A percentile compares a stretch with the other conserved stretches of the same genome.
Conservation (phyloP, 2,113 vertebrate genomes). For the Cyprinodon tularosa region DNA sequence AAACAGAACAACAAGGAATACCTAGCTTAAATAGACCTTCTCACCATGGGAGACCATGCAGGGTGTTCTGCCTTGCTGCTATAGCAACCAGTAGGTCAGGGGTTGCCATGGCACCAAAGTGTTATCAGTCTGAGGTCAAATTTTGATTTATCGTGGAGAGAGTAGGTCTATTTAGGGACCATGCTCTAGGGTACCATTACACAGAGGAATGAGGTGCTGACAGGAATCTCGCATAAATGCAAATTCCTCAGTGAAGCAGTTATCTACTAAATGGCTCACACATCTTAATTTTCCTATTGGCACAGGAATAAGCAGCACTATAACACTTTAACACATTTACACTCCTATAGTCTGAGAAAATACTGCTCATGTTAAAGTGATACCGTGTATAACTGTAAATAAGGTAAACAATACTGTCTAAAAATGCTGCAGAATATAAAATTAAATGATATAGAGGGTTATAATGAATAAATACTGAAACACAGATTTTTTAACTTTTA, state of each 20-base stretch:
- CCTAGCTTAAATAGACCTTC: conserved; percentile 28
- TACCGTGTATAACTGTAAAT: conserved; percentile 1
- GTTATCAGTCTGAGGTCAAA: conserved; percentile 60
- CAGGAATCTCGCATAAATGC: conserved; percentile 43
- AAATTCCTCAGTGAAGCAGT: conserved; percentile 48
- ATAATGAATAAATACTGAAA: not conserved
- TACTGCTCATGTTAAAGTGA: not conserved
- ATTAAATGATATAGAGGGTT: not conserved
- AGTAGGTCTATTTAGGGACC: conserved; percentile 48
- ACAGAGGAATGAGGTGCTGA: conserved; percentile 49
- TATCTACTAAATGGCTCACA: conserved; percentile 49
- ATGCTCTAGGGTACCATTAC: conserved; percentile 58
- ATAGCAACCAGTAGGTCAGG: conserved; percentile 62
- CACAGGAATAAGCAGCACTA: conserved; percentile 25
- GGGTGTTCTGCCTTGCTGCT: conserved; percentile 52
- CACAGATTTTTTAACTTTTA: not conserved
- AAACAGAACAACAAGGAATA: conserved; percentile 36
- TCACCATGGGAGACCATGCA: conserved; percentile 28
- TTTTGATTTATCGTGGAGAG: conserved; percentile 52
- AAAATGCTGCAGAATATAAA: not conserved
- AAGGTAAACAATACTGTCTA: not conserved
- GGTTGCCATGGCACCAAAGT: conserved; percentile 55
- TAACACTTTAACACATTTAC: conserved; percentile 27
- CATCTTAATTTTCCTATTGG: conserved; percentile 48
- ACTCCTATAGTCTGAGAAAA: conserved; percentile 25